phyloP scores from a whole-genome alignment of 1,140 invertebrate species.

The Drusus annulatus region DNA sequence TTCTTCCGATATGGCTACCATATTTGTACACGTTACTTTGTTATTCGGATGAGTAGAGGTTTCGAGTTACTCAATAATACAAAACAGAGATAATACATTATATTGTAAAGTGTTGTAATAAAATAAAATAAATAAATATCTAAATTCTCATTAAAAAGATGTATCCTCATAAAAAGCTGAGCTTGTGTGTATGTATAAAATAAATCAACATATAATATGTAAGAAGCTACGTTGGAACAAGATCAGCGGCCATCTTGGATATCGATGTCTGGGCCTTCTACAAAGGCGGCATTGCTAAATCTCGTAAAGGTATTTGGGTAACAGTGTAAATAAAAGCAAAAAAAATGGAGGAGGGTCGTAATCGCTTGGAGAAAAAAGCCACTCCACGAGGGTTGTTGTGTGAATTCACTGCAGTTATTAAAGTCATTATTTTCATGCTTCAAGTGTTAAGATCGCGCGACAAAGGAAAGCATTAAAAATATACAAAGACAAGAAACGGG shows the following conservation, averaged over 20 bases:
- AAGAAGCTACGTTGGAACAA: not conserved
- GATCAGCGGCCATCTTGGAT: too few species aligned
- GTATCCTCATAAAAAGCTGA: too few species aligned
- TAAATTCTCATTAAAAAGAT: too few species aligned
- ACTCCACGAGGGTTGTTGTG: conserved; percentile 28
- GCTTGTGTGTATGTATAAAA: too few species aligned
- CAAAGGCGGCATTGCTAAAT: too few species aligned
- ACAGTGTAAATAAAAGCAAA: conserved; percentile 15
- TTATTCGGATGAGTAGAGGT: too few species aligned
- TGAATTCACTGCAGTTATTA: conserved; percentile 20
- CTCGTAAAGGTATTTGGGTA: conserved; percentile 18
- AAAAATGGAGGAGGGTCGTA: conserved; percentile 26
- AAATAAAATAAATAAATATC: too few species aligned
- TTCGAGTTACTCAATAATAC: too few species aligned
- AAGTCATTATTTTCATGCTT: conserved; percentile 55
- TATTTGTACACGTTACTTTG: too few species aligned
- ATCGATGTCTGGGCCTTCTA: too few species aligned
- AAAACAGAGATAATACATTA: too few species aligned
- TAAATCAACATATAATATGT: not conserved
- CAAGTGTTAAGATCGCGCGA: conserved; percentile 39
- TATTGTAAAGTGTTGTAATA: too few species aligned
- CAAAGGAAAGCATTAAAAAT: conserved; percentile 27
- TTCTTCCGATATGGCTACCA: not conserved
- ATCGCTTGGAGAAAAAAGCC: conserved; percentile 3
- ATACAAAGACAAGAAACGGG: not conserved